Percentiles rank a stretch among this genome's conserved stretches.
phyloP scores from a whole-genome alignment of 2,113 vertebrate genomes.

The Marmota flaviventris region DNA sequence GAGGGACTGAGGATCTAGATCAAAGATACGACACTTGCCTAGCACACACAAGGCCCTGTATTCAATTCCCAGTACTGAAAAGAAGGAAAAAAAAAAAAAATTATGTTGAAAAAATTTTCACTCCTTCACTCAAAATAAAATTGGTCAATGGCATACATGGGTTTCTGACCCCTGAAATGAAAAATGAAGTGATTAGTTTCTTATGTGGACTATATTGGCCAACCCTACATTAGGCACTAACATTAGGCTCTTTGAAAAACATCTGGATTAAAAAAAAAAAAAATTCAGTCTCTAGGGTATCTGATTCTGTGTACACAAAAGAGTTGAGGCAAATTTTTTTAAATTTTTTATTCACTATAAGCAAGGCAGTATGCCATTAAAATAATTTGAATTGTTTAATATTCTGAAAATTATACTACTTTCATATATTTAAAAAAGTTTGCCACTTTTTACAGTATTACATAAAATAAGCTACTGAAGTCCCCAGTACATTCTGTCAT shows the following conservation, averaged over 20 bases:
- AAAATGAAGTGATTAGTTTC: neutral
- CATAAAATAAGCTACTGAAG: neutral
- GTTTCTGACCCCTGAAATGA: neutral
- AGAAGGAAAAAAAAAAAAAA: no score
- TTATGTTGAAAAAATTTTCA: neutral
- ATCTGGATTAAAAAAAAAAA: neutral
- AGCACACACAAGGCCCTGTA: neutral
- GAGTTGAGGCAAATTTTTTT: neutral
- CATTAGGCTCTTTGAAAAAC: neutral
- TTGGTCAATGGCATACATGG: neutral
- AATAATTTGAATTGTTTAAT: neutral
- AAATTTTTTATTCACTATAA: neutral
- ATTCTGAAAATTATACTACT: conserved; percentile 11
- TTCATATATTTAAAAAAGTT: neutral
- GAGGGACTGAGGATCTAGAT: neutral
- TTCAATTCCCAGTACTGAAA: neutral
- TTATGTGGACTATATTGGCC: neutral
- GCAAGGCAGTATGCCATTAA: neutral
- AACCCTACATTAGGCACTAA: neutral
- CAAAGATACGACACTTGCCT: neutral
- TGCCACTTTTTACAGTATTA: neutral
- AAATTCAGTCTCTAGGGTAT: neutral
- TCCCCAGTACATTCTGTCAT: neutral
- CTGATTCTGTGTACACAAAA: neutral
- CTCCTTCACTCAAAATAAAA: neutral